Conservation (phyloP, 1,140 invertebrate species). For the Aradophagus sp. region DNA sequence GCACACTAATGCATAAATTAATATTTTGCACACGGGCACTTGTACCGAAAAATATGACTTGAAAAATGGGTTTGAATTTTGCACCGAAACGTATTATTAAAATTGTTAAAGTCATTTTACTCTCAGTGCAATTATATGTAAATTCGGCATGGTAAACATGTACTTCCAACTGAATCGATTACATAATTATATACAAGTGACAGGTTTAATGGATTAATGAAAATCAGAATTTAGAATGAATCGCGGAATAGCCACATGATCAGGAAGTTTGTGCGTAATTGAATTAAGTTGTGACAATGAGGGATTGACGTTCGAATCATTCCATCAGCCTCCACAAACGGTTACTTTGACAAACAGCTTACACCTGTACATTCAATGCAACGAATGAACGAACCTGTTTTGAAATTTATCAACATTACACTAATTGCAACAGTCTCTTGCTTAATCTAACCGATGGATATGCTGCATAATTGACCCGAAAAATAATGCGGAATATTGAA, state of each 20-base stretch:
- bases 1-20: no score
- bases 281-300: slow-evolving; percentile 57
- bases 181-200: slow-evolving; percentile 31
- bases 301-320: slow-evolving; percentile 56
- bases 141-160: slow-evolving; percentile 21
- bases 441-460: slow-evolving; percentile 51
- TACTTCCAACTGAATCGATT: slow-evolving; percentile 32
- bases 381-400: slow-evolving; percentile 51
- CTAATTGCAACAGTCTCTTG: slow-evolving; percentile 36
- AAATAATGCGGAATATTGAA: slow-evolving; percentile 26
- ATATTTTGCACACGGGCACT: no score
- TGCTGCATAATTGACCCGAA: slow-evolving; percentile 40
- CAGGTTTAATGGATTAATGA: slow-evolving; percentile 51
- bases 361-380: slow-evolving; percentile 51
- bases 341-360: slow-evolving; percentile 57
- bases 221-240: slow-evolving; percentile 48
- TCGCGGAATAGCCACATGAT: slow-evolving; percentile 42
- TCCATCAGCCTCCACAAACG: slow-evolving; percentile 42
- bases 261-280: slow-evolving; percentile 56
- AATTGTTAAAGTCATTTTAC: neutral
- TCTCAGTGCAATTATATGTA: slow-evolving; percentile 3
- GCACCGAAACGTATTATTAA: no score
- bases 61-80: no score
- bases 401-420: slow-evolving; percentile 44
- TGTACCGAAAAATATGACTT: no score